Base-by-base conservation (phyloP, 1,140 invertebrate genomes). In the Drosophila nigromelanica region DNA sequence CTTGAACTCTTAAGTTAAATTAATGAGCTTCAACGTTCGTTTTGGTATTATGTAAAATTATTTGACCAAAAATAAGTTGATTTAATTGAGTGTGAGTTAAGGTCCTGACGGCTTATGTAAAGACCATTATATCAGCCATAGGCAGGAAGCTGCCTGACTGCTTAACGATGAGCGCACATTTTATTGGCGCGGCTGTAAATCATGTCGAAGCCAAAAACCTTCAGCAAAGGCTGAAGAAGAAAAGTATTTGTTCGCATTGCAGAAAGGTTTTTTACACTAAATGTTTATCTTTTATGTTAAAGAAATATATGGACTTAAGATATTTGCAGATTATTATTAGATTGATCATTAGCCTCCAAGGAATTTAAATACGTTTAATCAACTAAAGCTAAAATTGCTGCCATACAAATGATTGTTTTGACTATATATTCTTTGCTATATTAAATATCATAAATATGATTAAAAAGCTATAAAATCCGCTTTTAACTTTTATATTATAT, bases 51-150 rank as follows among this genome's bases (percentile, higher is more conserved):
- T 83, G 79, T 80, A 72, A 89, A 89, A 89, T 89, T 83, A 80
- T 89, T 89, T 89, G 79, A 83, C 83, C 83, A 80, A 89, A 86
- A 89, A 89, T 86, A 87, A 87, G 72, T 87, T 73, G 64, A 76
- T 83, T 89, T 83, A 80, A 87, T 87, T 82, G 79, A 89, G 83
- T 89, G 83, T 83, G 80, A 89, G 83, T 61, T 54, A 37, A 63
- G 45, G 69, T 10, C 52, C 48, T 45, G 47, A 60, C 21, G 39
- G 60, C 66, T 59, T 75, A 47, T 62, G 45, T 14, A 66, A 62
- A 63, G 42, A 42, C 45, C 42, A 59, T 66, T 70, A 64, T 55
- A 58, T 70, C 18, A 7, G 40, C 52, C 27, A 51, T 52, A 59
- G 21, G 24, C 56, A 67, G 68, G 48, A 75, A 64, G 60, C 45